Percentiles rank a stretch among this genome's conserved stretches.
Conservation (phyloP, 1,140 invertebrate genomes). For the Magallana gigas region DNA sequence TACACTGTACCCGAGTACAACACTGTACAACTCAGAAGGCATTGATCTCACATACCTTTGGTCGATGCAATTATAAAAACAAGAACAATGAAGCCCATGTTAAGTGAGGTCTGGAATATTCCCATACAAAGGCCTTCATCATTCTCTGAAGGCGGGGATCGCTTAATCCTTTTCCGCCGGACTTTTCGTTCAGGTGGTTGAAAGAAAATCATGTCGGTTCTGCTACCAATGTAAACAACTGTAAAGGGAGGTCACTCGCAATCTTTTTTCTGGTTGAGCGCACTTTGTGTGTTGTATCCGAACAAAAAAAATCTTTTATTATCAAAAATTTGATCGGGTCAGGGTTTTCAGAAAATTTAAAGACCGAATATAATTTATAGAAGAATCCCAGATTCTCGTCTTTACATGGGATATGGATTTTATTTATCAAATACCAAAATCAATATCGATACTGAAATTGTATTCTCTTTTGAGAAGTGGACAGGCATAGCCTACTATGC, state of each 20-base stretch:
- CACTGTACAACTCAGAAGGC: no score
- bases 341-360: no score
- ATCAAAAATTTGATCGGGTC: no score
- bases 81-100: slow-evolving; percentile 2
- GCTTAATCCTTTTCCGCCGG: not conserved
- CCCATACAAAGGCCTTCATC: slow-evolving; percentile 14
- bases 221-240: slow-evolving; percentile 27
- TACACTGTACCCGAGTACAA: no score
- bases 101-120: not conserved
- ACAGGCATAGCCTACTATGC: no score
- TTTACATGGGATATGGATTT: no score
- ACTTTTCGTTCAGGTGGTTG: not conserved
- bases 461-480: no score
- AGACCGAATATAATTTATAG: no score
- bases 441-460: no score
- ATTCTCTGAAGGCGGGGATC: not conserved
- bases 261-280: not conserved
- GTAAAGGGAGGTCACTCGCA: slow-evolving; percentile 8
- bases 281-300: not conserved
- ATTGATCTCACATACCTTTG: not conserved
- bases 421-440: no score
- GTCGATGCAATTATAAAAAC: not conserved
- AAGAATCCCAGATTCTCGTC: no score
- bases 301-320: no score
- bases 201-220: not conserved